Conservation (phyloP, 2,797 vertebrate genomes). For the Falco biarmicus region DNA sequence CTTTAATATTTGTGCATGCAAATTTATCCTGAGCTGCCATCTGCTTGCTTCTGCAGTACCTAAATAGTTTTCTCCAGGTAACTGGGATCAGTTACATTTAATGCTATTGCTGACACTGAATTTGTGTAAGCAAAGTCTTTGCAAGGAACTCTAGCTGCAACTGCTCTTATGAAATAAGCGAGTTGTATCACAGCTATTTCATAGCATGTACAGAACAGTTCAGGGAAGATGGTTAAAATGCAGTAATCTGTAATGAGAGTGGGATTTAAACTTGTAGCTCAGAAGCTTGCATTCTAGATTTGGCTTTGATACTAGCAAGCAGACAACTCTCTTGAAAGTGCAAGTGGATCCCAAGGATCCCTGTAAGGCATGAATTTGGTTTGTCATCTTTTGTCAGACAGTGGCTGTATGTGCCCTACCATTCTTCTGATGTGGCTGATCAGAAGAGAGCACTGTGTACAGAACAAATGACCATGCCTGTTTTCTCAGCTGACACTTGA, state of each 20-base stretch:
- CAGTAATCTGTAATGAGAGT: neutral
- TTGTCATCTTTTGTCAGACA: neutral
- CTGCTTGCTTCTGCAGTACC: neutral
- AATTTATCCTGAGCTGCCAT: neutral
- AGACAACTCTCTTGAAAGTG: neutral
- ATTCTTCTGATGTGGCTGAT: neutral
- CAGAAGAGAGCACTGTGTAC: neutral
- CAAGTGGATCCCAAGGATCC: neutral
- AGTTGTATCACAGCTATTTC: neutral
- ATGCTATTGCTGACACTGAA: neutral
- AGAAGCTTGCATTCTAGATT: neutral
- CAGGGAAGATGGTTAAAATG: neutral
- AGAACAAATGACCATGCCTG: neutral
- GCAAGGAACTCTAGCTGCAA: neutral
- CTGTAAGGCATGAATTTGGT: neutral
- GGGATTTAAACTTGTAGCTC: neutral
- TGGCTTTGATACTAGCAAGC: neutral
- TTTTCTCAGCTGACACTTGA: constrained; percentile 13
- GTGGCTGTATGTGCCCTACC: neutral
- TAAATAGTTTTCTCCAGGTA: neutral
- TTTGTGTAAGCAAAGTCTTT: neutral
- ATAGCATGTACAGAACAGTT: neutral
- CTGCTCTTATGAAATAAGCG: neutral
- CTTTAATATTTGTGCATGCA: neutral
- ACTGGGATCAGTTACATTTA: neutral